Evolutionary conservation across 2,888 invertebrate genomes (phyloP).

Genomic region (Lepidonotus clava): DNA sequence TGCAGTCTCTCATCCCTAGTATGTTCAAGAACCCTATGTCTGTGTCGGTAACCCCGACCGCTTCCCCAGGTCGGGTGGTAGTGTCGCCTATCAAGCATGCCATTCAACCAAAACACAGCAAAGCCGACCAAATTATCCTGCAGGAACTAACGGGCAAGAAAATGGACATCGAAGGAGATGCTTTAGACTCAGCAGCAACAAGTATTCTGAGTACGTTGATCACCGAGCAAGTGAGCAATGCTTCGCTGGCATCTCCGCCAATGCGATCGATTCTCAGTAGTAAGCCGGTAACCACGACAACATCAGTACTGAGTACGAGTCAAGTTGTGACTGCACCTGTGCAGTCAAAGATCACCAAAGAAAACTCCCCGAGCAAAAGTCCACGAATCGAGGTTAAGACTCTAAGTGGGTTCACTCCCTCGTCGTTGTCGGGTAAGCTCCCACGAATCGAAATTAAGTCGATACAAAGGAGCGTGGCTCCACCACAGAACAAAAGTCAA

Average conservation of each 20-base stretch:
- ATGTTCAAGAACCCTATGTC: background rate
- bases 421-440: background rate
- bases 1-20: background rate
- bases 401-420: no score
- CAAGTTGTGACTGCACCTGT: background rate
- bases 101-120: background rate
- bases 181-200: slow-evolving; percentile 12
- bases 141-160: slow-evolving; percentile 11
- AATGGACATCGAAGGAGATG: slow-evolving; percentile 4
- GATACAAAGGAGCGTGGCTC: background rate
- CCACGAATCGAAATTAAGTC: no score
- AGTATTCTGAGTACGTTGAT: slow-evolving; percentile 14
- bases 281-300: background rate
- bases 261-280: background rate
- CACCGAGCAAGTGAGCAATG: background rate
- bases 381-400: background rate
- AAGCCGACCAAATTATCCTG: background rate
- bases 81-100: no score
- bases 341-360: no score
- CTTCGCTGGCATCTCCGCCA: no score
- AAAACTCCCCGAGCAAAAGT: no score
- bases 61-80: background rate
- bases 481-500: background rate
- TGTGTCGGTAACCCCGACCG: no score
- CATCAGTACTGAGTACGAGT: background rate